Evolutionary conservation across 2,888 invertebrate genomes (phyloP), one percentile per base, ranked within the genome.

Genomic region (Halictus ligatus): DNA sequence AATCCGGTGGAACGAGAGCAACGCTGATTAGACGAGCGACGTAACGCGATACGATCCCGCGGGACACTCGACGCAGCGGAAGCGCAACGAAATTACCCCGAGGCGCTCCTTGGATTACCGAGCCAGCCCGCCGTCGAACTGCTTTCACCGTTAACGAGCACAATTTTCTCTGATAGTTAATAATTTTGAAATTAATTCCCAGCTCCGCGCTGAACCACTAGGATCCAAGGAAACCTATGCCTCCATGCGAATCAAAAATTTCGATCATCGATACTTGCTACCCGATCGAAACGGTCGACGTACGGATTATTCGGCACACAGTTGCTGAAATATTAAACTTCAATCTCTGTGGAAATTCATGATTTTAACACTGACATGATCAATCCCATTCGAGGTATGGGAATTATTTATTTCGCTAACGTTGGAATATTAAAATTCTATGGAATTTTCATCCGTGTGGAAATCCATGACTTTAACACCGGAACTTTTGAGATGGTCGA

Each of bases 11-110:
- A 60, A 60, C 25, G 60, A 60, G 60, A 60, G 25, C 60, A 25
- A 54, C 29, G 60, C 29, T 60, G 60, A 60, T 60, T 60, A 60
- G 60, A 60, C 60, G 60, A 60, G 60, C 60, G 25, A 13, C 60
- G 60, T 29, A 60, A 60, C 60, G 15, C 60, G 60, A 60, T 60
- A 60, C 60, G 60, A 60, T 60, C 29, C 60, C 29, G 13, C 29
- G 6, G 60, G 60, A 60, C 60, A 60, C 60, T 25, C 60, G 60
- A 60, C 60, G 60, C 60, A 60, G 60, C 25, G 60, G 60, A 60
- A 60, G 60, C 25, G 60, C 60, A 60, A 60, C 29, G 60, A 60
- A 74, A 74, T 74, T 74, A 74, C 73, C 46, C 50, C 73, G 48
- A 46, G 40, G 73, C 46, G 46, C 73, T 60, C 60, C 60, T 60